Base-by-base conservation (phyloP, 2,888 invertebrate genomes). In the Mythimna lalbum region DNA sequence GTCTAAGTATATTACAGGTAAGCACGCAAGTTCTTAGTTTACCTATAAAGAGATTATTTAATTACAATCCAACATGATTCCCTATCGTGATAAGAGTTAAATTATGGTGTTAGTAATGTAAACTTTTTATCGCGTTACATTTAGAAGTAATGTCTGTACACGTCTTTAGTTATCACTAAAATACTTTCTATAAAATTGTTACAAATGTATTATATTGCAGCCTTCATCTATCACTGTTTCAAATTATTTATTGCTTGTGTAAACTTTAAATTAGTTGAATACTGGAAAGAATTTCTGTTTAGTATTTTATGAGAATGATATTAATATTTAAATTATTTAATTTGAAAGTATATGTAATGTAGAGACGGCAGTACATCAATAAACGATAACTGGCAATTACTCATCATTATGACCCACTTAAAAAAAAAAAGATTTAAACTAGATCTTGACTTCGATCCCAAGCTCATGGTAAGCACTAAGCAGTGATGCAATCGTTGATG, bases 81-180 rank as follows among this genome's bases (percentile, higher is more conserved):
- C 36, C 0, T 76, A 27, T 19, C 6, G 12, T 60, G 73, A 73
- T 73, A 61, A 77, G 33, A 19, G 21, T 19, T 36, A n/a, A 56
- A 77, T 69, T 50, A 73, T 56, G 49, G 33, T 33, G 39, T 73
- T 50, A 43, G 33, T 77, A 52, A 80, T 63, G 31, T 36, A 23
- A 59, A 36, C 33, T 63, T 74, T 67, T 50, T 56, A 74, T 59
- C 21, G 53, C n/a, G 21, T 64, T 31, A 55, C 53, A 31, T 59
- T 69, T 74, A 43, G 17, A 49, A 47, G 39, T 5, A 27, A 59
- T 6, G 47, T 49, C 12, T 65, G 53, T 36, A 14, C 43, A 23
- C 27, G n/a, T 52, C 57, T 49, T 57, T 65, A 55, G n/a, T 65
- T 56, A 52, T 36, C n/a, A 57, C 21, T 36, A 47, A 56, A 56